Evolutionary conservation across 2,113 vertebrate genomes (phyloP).

Genomic region (Polypterus bichir): DNA sequence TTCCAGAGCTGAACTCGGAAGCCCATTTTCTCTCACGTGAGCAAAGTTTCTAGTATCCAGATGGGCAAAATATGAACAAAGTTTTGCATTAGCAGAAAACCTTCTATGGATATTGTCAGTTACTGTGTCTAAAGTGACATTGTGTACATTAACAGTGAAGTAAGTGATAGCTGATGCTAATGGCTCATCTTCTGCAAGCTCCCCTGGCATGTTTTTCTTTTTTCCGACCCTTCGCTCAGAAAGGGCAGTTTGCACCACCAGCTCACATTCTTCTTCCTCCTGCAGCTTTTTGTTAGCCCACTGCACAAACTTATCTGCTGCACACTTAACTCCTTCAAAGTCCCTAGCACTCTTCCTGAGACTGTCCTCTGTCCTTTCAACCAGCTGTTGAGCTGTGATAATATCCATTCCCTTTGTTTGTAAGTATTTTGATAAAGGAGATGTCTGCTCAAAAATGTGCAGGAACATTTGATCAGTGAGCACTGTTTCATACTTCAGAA

Average conservation of each 20-base stretch:
- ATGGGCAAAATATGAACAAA: conserved; percentile 13
- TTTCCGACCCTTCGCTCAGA: too few species aligned
- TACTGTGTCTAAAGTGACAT: conserved; percentile 22
- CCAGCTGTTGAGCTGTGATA: too few species aligned
- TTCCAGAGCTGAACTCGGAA: conserved; percentile 11
- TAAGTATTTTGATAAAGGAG: too few species aligned
- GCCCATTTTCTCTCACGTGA: conserved; percentile 8
- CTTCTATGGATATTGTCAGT: conserved; percentile 10
- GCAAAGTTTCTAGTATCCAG: conserved; percentile 15
- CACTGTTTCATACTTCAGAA: too few species aligned
- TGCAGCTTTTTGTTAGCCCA: conserved; percentile 17
- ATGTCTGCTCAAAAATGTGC: too few species aligned
- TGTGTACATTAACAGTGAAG: conserved; percentile 14
- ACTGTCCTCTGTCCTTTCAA: too few species aligned
- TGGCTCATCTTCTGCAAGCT: conserved; percentile 15
- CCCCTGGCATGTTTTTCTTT: too few species aligned
- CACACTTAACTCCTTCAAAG: conserved; percentile 16
- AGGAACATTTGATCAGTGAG: too few species aligned
- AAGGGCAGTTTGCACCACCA: conserved; percentile 14
- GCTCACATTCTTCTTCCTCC: conserved; percentile 10
- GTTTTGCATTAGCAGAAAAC: conserved; percentile 17
- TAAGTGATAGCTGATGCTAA: conserved; percentile 3
- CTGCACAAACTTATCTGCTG: conserved; percentile 17
- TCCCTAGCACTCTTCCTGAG: too few species aligned
- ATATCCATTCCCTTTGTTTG: too few species aligned